These are phyloP conservation scores for Fregata magnificens DNA, from an alignment of 2,113 vertebrate species.

Conservation along the genomic window DNA sequence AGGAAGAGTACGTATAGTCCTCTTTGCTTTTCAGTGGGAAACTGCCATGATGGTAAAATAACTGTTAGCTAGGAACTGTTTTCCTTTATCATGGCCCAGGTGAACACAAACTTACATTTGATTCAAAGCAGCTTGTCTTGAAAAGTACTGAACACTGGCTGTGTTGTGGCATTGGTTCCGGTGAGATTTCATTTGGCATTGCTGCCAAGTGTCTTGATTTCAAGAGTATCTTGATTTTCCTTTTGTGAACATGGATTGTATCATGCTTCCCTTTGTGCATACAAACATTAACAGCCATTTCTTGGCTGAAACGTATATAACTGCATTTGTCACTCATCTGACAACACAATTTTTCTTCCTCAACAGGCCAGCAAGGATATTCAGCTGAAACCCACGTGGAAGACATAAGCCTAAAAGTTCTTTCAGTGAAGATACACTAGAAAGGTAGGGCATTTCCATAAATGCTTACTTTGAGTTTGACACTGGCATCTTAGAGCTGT, in stretches of 20 bases:
- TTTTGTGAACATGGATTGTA: neutral
- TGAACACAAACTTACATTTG: neutral
- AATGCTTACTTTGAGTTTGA: neutral
- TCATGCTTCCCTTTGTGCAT: neutral
- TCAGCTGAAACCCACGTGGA: neutral
- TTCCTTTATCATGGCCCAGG: neutral
- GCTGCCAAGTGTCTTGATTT: neutral
- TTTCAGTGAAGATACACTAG: neutral
- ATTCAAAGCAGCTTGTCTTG: neutral
- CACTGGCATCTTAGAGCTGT: neutral
- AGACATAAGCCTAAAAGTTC: neutral
- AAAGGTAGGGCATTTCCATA: neutral
- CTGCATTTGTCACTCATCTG: neutral
- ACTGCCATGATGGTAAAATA: neutral
- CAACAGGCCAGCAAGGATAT: neutral
- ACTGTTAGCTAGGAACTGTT: neutral
- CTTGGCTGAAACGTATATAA: neutral
- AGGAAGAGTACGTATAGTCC: neutral
- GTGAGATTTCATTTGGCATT: neutral
- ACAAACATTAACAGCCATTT: neutral
- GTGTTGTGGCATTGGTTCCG: neutral
- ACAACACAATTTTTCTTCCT: neutral
- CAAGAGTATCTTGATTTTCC: neutral
- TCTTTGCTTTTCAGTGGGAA: neutral
- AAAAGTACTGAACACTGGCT: neutral